These are phyloP conservation scores for Corythucha ciliata DNA, from an alignment of 2,888 invertebrate genomes.

Conservation along the genomic window DNA sequence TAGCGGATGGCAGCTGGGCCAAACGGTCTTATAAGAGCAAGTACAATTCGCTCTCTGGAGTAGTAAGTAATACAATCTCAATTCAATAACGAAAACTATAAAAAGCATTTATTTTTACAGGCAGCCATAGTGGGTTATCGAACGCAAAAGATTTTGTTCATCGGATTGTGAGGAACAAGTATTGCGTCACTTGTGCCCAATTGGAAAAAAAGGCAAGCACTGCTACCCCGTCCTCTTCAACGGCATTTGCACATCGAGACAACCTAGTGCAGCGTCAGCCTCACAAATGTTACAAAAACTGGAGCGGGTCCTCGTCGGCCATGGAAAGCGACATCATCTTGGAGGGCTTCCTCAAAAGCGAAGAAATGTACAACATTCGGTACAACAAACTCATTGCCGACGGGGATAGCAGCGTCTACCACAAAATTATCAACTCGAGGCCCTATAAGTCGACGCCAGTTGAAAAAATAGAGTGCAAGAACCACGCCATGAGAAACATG, in stretches of 20 bases:
- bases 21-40: no score
- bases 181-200: constrained; percentile 37
- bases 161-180: constrained; percentile 39
- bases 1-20: no score
- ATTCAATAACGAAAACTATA: no score
- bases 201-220: constrained; percentile 29
- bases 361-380: constrained; percentile 33
- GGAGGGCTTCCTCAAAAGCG: constrained; percentile 40
- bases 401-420: constrained; percentile 1
- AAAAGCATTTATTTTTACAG: constrained; percentile 21
- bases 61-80: no score
- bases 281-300: constrained; percentile 39
- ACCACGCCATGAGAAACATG: constrained; percentile 34
- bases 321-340: constrained; percentile 33
- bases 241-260: no score
- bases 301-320: constrained; percentile 36
- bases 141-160: constrained; percentile 35
- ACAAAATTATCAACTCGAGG: constrained; percentile 31
- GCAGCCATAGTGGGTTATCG: constrained; percentile 27
- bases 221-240: no score
- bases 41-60: no score
- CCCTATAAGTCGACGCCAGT: constrained; percentile 34
- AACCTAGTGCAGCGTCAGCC: no score
- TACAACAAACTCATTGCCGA: constrained; percentile 2
- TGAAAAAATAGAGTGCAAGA: constrained; percentile 39